phyloP scores from a whole-genome alignment of 1,140 invertebrate species.

The Drosophila teissieri region DNA sequence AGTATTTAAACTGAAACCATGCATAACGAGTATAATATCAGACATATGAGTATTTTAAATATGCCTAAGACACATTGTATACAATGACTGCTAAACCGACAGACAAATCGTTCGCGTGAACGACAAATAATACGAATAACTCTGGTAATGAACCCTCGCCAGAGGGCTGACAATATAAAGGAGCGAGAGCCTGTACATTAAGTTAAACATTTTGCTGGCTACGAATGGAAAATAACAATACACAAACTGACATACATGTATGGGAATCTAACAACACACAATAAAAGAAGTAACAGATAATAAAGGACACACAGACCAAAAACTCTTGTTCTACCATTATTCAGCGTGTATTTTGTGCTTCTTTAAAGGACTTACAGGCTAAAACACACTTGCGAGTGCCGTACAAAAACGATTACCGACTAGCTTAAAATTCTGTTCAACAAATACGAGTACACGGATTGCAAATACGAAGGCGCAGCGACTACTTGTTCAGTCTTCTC shows the following conservation, averaged over 20 bases:
- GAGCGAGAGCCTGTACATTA: slow-evolving; percentile 65
- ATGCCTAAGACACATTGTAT: slow-evolving; percentile 54
- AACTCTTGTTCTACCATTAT: slow-evolving; percentile 12
- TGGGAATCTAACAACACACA: slow-evolving; percentile 57
- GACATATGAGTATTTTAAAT: slow-evolving; percentile 66
- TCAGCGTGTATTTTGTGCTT: slow-evolving; percentile 36
- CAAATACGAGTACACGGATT: slow-evolving; percentile 37
- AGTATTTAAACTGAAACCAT: slow-evolving; percentile 47
- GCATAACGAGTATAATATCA: slow-evolving; percentile 59
- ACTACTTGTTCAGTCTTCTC: slow-evolving; percentile 72
- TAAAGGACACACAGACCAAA: slow-evolving; percentile 83
- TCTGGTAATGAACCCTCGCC: slow-evolving; percentile 53
- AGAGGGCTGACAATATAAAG: slow-evolving; percentile 77
- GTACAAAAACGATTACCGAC: slow-evolving; percentile 33
- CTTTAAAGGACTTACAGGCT: slow-evolving; percentile 12
- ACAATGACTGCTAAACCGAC: slow-evolving; percentile 71
- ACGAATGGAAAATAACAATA: slow-evolving; percentile 18
- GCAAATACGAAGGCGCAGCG: slow-evolving; percentile 1
- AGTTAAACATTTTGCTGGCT: slow-evolving; percentile 51
- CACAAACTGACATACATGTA: slow-evolving; percentile 50
- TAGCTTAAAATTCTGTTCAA: slow-evolving; percentile 47
- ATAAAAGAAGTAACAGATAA: slow-evolving; percentile 70
- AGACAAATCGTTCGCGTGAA: slow-evolving; percentile 58
- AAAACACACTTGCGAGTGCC: slow-evolving; percentile 33
- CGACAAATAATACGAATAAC: slow-evolving; percentile 33